Evolutionary conservation across 2,888 invertebrate genomes (phyloP), one percentile per base, ranked within the genome.

Genomic region (Ophonus ardosiacus): DNA sequence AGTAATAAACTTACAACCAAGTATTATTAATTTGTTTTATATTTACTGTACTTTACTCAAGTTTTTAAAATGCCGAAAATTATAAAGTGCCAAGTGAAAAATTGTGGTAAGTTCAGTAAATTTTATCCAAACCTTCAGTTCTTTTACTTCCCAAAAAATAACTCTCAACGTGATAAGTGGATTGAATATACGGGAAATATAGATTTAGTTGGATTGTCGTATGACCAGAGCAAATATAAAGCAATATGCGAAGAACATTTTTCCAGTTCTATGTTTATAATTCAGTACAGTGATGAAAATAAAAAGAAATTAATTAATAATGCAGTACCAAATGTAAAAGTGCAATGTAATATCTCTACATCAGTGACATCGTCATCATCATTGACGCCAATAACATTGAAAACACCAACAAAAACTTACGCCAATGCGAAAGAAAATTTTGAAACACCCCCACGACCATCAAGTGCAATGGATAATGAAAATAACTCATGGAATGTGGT

Each of bases 141-240:
- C 17, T 61, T 61, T n/a, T n/a, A n/a, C n/a, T n/a, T n/a, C n/a
- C n/a, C n/a, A n/a, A n/a, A n/a, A n/a, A n/a, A n/a, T n/a, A 18
- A 61, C 10, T 7, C 5, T 18, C 21, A 63, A 21, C 63, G 63
- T 63, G 63, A 63, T n/a, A 63, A 63, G 8, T 63, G 63, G 63
- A 18, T 63, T 21, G 21, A 63, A 63, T 63, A 21, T 63, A 57
- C 57, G n/a, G 57, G 57, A 13, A 17, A 57, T 13, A 57, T 57
- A 15, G 7, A 57, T 57, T 57, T 57, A 57, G 57, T 57, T 15
- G 57, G 57, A 57, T n/a, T 57, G 6, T 15, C 57, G 7, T 57
- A 43, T 10, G 40, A 40, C 40, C 5, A 40, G 40, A 7, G 40
- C 7, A 40, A 40, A 40, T 40, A 40, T 7, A 40, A 40, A 40